Evolutionary conservation across 2,888 invertebrate genomes (phyloP).

Genomic region (Lepidocyrtinus sp.): DNA sequence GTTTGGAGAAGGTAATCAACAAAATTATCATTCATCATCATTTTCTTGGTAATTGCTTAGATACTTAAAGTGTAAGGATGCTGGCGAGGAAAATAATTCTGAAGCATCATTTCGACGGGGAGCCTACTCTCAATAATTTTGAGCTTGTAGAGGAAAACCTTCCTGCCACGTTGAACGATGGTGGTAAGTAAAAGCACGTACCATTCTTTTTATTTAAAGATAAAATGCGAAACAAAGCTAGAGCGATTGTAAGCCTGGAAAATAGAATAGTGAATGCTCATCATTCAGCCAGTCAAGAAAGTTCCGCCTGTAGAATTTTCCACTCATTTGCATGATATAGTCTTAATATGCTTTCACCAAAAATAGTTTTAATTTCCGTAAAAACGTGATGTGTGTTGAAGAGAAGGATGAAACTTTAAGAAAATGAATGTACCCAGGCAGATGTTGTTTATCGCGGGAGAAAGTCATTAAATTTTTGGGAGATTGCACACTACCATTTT

Average conservation of each 20-base stretch:
- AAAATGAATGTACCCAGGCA: background rate
- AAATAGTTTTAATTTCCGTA: too few species aligned
- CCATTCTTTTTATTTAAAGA: too few species aligned
- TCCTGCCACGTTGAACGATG: slow-evolving; percentile 77
- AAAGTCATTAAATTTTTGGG: background rate
- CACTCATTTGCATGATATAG: too few species aligned
- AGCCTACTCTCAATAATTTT: slow-evolving; percentile 80
- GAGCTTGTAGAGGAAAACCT: slow-evolving; percentile 80
- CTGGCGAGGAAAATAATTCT: slow-evolving; percentile 78
- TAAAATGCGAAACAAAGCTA: too few species aligned
- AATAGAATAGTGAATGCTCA: too few species aligned
- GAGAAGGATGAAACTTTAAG: too few species aligned
- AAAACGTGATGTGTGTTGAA: too few species aligned
- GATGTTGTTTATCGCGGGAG: background rate
- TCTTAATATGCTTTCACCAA: too few species aligned
- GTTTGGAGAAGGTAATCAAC: too few species aligned
- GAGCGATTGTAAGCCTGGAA: too few species aligned
- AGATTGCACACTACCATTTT: background rate
- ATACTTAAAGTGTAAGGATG: slow-evolving; percentile 43
- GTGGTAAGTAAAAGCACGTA: slow-evolving; percentile 76
- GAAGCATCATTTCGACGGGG: slow-evolving; percentile 79
- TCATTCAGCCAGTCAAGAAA: too few species aligned
- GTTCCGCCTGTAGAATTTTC: too few species aligned
- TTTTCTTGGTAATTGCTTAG: background rate
- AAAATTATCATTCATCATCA: background rate